Percentiles rank a stretch among this genome's conserved stretches.
phyloP scores from a whole-genome alignment of 2,113 vertebrate species.

The Nyctereutes procyonoides region DNA sequence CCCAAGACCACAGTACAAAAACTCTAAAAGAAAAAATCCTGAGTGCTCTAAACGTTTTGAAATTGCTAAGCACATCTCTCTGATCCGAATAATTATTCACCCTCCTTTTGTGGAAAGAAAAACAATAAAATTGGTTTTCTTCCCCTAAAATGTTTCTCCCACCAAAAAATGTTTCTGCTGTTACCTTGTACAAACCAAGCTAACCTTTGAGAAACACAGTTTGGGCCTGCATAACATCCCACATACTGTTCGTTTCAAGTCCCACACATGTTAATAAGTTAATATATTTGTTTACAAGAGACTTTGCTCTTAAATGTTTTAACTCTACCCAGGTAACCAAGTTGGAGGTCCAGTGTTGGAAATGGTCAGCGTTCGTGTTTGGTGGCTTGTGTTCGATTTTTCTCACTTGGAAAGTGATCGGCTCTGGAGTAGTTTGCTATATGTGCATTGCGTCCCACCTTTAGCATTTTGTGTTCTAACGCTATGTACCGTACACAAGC shows the following conservation, averaged over 20 bases:
- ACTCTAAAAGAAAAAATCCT: neutral
- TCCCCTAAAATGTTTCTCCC: neutral
- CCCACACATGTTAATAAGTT: conserved; percentile 2
- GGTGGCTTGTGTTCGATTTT: conserved; percentile 62
- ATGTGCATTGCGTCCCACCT: conserved; percentile 10
- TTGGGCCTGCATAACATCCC: neutral
- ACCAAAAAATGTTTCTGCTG: conserved; percentile 22
- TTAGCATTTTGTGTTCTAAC: conserved; percentile 50
- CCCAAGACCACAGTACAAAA: neutral
- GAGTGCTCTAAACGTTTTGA: neutral
- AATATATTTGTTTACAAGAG: neutral
- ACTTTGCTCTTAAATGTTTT: conserved; percentile 53
- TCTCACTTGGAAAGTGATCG: conserved; percentile 43
- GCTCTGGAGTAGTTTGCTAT: conserved; percentile 40
- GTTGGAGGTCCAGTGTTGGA: conserved; percentile 59
- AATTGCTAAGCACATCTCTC: conserved; percentile 44
- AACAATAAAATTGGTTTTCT: conserved; percentile 42
- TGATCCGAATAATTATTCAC: neutral
- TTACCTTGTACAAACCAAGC: neutral
- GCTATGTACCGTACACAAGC: neutral
- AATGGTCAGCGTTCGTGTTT: conserved; percentile 59
- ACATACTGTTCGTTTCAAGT: conserved; percentile 23
- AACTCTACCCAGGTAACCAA: conserved; percentile 37
- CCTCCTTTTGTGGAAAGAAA: conserved; percentile 35
- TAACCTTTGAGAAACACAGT: conserved; percentile 10